Evolutionary conservation across 2,888 invertebrate species (phyloP), one percentile per base, ranked within the genome.

Genomic region (Rhogogaster chlorosoma): DNA sequence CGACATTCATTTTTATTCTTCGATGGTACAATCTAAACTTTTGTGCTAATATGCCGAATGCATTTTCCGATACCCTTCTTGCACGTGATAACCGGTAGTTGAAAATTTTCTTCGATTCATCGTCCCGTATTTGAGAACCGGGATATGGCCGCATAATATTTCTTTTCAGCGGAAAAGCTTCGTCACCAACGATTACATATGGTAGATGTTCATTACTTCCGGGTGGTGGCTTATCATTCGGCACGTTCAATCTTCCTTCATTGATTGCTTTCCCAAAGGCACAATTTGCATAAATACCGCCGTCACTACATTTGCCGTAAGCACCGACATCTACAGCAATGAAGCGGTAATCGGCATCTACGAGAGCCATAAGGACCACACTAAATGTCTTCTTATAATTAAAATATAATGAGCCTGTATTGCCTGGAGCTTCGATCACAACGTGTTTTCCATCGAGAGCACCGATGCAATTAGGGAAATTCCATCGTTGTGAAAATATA

Each of bases 361-460:
- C 38, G 7, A 84, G 12, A 0, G 86, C 86, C 49, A 87, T 57
- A 15, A 87, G 38, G 42, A 86, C 86, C 0, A 86, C 84, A 42
- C 78, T 78, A 22, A 84, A 86, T 22, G 38, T 84, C 53, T 80
- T 49, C n/a, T 87, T 86, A 15, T 87, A 87, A 73, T 87, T 87
- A 67, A 83, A 85, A 84, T 73, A 86, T 18, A 84, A 57, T 15
- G 86, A 80, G 3, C 87, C 86, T 7, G 83, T 80, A 26, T 45
- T 61, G 10, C 57, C 10, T 9, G 86, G 85, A 7, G 78, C 75
- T 82, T 84, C 38, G 4, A 87, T 80, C 0, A n/a, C 26, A 18
- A 87, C 70, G n/a, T 86, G 86, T 73, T 85, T 86, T 0, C 86
- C 86, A 73, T 87, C 85, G 0, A 86, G 42, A 22, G 87, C 84